These are phyloP conservation scores for Neolamprologus sp. DNA, from an alignment of 2,113 vertebrate species.

Conservation along the genomic window DNA sequence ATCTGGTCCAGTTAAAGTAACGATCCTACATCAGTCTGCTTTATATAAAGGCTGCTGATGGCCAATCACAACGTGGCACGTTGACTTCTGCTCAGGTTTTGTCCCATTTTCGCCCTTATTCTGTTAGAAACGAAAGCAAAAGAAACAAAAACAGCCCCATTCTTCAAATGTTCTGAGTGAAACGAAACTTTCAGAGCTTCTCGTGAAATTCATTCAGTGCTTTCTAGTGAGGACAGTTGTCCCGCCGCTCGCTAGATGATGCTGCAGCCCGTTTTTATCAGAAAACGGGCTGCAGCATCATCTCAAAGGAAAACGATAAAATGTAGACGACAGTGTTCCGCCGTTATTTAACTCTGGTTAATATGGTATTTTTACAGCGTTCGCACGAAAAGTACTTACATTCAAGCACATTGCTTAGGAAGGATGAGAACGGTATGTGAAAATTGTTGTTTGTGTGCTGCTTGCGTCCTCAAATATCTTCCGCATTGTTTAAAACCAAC, in stretches of 20 bases:
- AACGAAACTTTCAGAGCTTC: neutral
- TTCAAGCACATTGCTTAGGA: no score
- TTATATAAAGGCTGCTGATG: neutral
- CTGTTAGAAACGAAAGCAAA: neutral
- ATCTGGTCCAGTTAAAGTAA: neutral
- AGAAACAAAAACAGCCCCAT: accelerated
- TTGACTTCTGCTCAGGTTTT: accelerated
- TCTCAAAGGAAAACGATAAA: neutral
- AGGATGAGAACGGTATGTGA: constrained; percentile 6
- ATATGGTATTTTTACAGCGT: neutral
- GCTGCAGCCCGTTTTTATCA: neutral
- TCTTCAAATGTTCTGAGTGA: accelerated
- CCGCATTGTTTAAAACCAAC: neutral
- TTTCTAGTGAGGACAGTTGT: neutral
- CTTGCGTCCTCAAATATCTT: neutral
- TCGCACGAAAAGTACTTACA: neutral
- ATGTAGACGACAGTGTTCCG: neutral
- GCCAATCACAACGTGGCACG: neutral
- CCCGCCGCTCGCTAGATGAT: constrained; percentile 49
- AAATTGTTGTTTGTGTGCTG: neutral
- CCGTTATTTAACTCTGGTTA: neutral
- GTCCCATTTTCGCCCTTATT: neutral
- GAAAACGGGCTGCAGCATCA: neutral
- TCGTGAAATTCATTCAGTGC: neutral
- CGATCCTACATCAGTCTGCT: accelerated